phyloP scores from a whole-genome alignment of 2,888 invertebrate species.

The Lasioglossum zephyrum region DNA sequence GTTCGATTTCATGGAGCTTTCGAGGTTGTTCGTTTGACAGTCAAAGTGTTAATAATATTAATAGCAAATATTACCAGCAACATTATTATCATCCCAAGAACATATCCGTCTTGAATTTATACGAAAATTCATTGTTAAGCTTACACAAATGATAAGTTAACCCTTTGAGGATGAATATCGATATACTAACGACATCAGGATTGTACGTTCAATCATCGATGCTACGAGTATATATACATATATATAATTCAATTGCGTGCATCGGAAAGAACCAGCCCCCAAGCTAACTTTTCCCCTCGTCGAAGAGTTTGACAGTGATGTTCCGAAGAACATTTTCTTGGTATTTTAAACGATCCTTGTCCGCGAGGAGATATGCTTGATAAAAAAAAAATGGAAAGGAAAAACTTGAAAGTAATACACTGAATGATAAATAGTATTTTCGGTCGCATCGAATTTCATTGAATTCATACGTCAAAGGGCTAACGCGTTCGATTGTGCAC shows the following conservation, averaged over 20 bases:
- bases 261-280: neutral
- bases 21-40: neutral
- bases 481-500: slow-evolving; percentile 2
- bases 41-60: neutral
- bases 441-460: neutral
- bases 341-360: neutral
- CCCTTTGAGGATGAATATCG: neutral
- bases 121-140: slow-evolving; percentile 1
- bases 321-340: neutral
- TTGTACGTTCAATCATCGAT: neutral
- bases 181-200: neutral
- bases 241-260: neutral
- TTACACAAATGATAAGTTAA: slow-evolving; percentile 1
- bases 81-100: neutral
- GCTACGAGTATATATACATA: neutral
- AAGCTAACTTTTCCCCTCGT: neutral
- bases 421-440: neutral
- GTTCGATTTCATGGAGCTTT: neutral
- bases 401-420: neutral
- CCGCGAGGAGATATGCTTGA: neutral
- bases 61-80: neutral
- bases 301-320: neutral
- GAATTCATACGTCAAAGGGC: slow-evolving; percentile 1
- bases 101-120: neutral
- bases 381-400: no score